Evolutionary conservation across 2,888 invertebrate species (phyloP).

Genomic region (Dicranocentrus wangi): DNA sequence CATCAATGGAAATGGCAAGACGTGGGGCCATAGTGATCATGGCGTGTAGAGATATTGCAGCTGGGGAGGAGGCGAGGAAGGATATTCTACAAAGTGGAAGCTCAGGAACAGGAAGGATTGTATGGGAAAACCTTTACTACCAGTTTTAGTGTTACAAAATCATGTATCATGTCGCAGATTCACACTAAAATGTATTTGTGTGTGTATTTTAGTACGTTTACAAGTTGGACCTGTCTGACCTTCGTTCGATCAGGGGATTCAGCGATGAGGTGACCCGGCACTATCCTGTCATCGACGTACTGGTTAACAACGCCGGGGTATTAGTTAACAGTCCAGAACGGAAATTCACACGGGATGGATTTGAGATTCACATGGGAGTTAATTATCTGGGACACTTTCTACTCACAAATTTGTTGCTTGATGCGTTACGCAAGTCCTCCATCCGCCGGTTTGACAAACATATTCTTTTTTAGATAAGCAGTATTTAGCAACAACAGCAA

Average conservation of each 20-base stretch:
- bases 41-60: conserved; percentile 57
- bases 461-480: background rate
- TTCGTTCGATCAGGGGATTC: conserved; percentile 63
- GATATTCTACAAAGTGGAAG: conserved; percentile 57
- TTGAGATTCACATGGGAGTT: too few species aligned
- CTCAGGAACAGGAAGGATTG: too few species aligned
- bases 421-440: conserved; percentile 80
- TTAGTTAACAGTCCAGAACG: conserved; percentile 54
- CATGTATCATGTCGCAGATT: too few species aligned
- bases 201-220: conserved; percentile 42
- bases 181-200: too few species aligned
- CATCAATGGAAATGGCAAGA: conserved; percentile 64
- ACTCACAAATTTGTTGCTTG: too few species aligned
- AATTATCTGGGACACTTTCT: too few species aligned
- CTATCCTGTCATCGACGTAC: conserved; percentile 56
- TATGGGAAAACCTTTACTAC: too few species aligned
- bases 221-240: conserved; percentile 57
- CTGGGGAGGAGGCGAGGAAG: conserved; percentile 40
- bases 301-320: conserved; percentile 74
- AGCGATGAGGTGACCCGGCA: conserved; percentile 39
- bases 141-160: too few species aligned
- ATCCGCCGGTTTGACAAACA: conserved; percentile 78
- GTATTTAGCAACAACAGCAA: too few species aligned
- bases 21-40: conserved; percentile 68
- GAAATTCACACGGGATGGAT: too few species aligned